These are phyloP conservation scores for Ciconia boyciana DNA, from an alignment of 2,113 vertebrate species.

Conservation along the genomic window DNA sequence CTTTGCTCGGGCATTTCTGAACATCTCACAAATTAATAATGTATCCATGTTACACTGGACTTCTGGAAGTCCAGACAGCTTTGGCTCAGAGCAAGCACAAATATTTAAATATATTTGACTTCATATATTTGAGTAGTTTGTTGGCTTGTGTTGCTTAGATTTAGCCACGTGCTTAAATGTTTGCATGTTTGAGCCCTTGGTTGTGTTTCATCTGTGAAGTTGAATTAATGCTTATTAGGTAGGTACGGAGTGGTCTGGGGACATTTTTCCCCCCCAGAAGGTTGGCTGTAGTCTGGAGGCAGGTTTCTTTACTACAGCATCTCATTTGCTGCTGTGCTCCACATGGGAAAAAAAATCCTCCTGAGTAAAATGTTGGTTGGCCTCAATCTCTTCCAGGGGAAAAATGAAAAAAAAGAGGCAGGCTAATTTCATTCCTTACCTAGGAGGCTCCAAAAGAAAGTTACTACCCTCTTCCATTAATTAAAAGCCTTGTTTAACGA, in stretches of 20 bases:
- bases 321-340: neutral
- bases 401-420: neutral
- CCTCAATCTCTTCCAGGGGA: neutral
- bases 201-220: neutral
- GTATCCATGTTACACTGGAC: neutral
- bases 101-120: neutral
- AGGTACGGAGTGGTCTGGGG: neutral
- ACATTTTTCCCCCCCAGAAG: neutral
- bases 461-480: neutral
- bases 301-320: neutral
- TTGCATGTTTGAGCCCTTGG: neutral
- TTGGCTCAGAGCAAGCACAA: neutral
- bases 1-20: neutral
- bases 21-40: neutral
- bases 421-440: neutral
- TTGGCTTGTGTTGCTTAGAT: neutral
- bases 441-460: neutral
- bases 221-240: neutral
- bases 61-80: neutral
- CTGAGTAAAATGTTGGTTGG: neutral
- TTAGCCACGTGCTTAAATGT: neutral
- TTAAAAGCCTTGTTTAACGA: constrained; percentile 6
- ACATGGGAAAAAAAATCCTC: neutral
- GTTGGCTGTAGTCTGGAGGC: neutral
- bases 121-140: rapidly evolving